A percentile compares a stretch with the other conserved stretches of the same genome.
Evolutionary conservation across 2,797 vertebrate genomes (phyloP).

Genomic region (Poecilia wingei): DNA sequence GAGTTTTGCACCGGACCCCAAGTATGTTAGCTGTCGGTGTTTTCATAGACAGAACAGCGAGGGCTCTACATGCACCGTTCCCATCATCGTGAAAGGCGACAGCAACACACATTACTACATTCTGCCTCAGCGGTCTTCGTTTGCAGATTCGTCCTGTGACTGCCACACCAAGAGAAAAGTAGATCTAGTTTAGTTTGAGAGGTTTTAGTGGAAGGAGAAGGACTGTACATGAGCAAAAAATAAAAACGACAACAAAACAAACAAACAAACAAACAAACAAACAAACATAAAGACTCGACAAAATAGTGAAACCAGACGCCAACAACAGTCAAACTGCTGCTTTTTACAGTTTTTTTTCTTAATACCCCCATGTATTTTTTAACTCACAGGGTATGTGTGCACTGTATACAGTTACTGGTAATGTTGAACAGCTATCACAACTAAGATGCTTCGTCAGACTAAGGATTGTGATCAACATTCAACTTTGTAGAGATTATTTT

Average conservation of each 20-base stretch:
- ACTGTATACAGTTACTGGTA: constrained; percentile 80
- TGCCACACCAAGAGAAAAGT: constrained; percentile 82
- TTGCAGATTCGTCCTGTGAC: constrained; percentile 82
- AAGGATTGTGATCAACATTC: constrained; percentile 62
- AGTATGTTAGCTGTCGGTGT: constrained; percentile 90
- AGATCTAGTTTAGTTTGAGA: constrained; percentile 88
- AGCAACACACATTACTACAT: constrained; percentile 97
- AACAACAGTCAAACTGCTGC: constrained; percentile 71
- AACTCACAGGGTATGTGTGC: constrained; percentile 71
- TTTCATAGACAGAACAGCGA: constrained; percentile 94
- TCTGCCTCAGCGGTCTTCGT: constrained; percentile 86
- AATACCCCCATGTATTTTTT: constrained; percentile 64
- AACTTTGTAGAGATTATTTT: constrained; percentile 73
- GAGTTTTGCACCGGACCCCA: constrained; percentile 97
- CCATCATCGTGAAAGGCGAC: constrained; percentile 91
- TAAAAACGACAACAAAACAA: constrained; percentile 50
- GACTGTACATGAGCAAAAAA: constrained; percentile 47
- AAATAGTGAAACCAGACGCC: constrained; percentile 53
- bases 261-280: constrained; percentile 5
- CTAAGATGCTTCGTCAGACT: constrained; percentile 48
- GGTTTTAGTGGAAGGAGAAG: constrained; percentile 42
- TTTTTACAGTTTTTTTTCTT: constrained; percentile 50
- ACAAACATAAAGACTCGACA: constrained; percentile 46
- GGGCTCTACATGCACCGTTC: constrained; percentile 93
- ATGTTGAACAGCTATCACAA: constrained; percentile 62